These are phyloP conservation scores for Galerucella calmariensis DNA, from an alignment of 2,888 invertebrate species.

Conservation along the genomic window DNA sequence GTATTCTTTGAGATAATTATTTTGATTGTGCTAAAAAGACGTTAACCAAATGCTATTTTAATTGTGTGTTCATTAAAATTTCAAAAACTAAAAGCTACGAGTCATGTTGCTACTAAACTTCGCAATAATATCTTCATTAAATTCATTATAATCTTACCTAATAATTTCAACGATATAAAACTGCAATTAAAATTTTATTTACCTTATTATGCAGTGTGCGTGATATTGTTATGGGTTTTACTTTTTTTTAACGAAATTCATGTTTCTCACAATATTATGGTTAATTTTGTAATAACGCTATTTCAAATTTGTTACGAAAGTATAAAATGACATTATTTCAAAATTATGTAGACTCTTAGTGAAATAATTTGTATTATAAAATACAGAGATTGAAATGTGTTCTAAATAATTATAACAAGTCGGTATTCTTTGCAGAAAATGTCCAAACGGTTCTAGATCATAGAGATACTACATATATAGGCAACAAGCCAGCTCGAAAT, in stretches of 20 bases:
- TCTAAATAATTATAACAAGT: no score
- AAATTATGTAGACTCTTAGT: not conserved
- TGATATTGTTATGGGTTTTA: not conserved
- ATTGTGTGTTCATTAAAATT: conserved; percentile 12
- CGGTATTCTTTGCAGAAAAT: no score
- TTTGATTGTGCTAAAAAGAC: not conserved
- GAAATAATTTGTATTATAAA: no score
- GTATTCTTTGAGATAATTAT: no score
- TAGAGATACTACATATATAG: no score
- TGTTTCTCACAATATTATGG: not conserved
- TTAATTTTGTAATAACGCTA: not conserved
- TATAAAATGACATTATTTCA: no score
- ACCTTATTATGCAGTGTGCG: not conserved
- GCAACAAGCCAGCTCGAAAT: no score
- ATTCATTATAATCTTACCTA: conserved; percentile 19
- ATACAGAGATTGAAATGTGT: no score
- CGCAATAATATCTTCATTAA: conserved; percentile 27
- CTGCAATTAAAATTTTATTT: conserved; percentile 14
- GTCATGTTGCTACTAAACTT: conserved; percentile 3
- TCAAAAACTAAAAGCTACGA: conserved; percentile 14
- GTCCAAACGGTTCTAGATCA: no score
- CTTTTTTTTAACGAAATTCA: not conserved
- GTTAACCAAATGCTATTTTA: not conserved
- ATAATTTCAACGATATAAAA: conserved; percentile 18
- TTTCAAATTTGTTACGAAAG: not conserved